Conservation (phyloP, 1,140 invertebrate genomes). For the Leptinotarsa lineolata region DNA sequence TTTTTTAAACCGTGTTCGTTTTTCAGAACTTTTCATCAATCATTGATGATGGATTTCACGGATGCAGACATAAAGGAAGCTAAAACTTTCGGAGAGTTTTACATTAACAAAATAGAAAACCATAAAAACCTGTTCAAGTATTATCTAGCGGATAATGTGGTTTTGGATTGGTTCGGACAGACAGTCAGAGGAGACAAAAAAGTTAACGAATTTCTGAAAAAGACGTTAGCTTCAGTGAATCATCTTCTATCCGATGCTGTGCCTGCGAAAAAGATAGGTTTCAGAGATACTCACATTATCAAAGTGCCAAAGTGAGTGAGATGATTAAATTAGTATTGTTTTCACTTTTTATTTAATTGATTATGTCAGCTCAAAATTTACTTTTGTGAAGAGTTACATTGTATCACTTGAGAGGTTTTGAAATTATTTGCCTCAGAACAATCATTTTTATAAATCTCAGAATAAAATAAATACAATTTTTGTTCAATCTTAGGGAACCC, state of each 20-base stretch:
- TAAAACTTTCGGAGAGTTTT: constrained; percentile 47
- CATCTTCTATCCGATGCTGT: constrained; percentile 45
- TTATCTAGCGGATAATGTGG: constrained; percentile 60
- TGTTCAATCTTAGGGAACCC: constrained; percentile 22
- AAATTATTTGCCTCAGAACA: no score
- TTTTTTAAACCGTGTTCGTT: not conserved
- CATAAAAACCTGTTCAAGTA: constrained; percentile 44
- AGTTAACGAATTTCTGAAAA: constrained; percentile 48
- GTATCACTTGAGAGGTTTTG: no score
- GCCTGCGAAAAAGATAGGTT: constrained; percentile 47
- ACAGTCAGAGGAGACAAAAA: constrained; percentile 61
- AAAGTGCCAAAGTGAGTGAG: constrained; percentile 39
- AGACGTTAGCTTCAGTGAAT: constrained; percentile 38
- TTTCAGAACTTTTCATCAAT: not conserved
- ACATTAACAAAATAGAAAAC: constrained; percentile 50
- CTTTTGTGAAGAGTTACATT: no score
- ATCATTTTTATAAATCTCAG: no score
- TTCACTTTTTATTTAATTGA: not conserved
- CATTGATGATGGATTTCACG: constrained; percentile 32
- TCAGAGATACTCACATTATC: constrained; percentile 47
- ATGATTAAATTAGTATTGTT: not conserved
- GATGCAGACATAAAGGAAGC: constrained; percentile 41
- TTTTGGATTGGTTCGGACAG: constrained; percentile 63
- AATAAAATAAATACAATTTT: no score
- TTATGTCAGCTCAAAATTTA: not conserved